These are phyloP conservation scores for Platysteira castanea DNA, from an alignment of 2,113 vertebrate genomes.

Conservation along the genomic window DNA sequence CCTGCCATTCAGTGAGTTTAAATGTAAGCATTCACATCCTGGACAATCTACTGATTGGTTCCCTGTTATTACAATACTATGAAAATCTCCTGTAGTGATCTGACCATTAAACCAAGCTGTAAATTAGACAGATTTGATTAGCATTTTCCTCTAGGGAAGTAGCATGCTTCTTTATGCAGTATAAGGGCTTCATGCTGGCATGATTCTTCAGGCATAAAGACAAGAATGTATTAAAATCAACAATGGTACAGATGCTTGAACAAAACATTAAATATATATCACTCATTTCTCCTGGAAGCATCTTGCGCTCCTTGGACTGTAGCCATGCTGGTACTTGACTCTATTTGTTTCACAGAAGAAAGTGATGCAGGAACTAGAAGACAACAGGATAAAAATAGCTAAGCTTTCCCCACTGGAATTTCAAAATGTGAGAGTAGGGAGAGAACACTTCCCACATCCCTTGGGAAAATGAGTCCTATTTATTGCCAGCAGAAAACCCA, in stretches of 20 bases:
- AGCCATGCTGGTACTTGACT: background rate
- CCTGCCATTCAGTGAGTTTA: background rate
- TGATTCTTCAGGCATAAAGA: background rate
- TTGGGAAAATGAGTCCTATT: background rate
- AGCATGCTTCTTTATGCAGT: background rate
- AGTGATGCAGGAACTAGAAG: background rate
- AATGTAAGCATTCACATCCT: background rate
- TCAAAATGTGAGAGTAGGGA: slow-evolving; percentile 10
- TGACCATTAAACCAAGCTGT: background rate
- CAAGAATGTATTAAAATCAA: background rate
- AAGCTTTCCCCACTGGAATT: background rate
- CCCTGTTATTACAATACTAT: background rate
- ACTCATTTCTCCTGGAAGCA: slow-evolving; percentile 30
- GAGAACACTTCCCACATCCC: background rate
- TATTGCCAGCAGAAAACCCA: background rate
- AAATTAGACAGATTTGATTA: background rate
- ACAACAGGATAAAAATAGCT: slow-evolving; percentile 1
- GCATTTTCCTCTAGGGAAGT: background rate
- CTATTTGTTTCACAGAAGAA: slow-evolving; percentile 25
- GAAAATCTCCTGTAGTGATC: background rate
- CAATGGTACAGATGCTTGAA: background rate
- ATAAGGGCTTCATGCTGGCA: background rate
- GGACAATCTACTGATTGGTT: background rate
- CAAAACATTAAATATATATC: background rate
- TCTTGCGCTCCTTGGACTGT: background rate